Base-by-base conservation (phyloP, 2,888 invertebrate species). In the Argyresthia albistria region DNA sequence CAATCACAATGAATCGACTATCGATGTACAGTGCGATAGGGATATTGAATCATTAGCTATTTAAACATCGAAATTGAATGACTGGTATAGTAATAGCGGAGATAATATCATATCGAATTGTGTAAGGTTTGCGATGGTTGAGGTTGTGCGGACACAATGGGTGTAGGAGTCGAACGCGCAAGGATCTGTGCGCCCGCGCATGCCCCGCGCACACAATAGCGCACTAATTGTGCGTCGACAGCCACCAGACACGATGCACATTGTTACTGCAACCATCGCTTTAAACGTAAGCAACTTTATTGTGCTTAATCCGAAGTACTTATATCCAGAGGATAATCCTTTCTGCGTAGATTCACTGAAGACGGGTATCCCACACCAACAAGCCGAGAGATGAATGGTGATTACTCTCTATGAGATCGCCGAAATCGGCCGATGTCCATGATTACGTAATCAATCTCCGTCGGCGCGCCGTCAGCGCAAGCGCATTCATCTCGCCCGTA, bases 401-500 rank as follows among this genome's bases (percentile, higher is more conserved):
- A 81, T 82, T 78, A 76, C 76, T 70, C 69, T 80, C 76, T 80
- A 81, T 76, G 76, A 79, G 73, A 76, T 75, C 80, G 75, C 80
- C 79, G 62, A 84, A 83, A 80, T 78, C 72, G 73, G 60, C 69
- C 70, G 74, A 73, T 77, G 74, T 73, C 73, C 77, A 72, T 82
- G 83, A 84, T 84, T 83, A 82, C 82, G 76, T 77, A 81, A 83
- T 86, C 81, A 86, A 87, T 86, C 86, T 76, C 76, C 79, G 83
- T 82, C 82, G 69, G 64, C 63, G 63, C 69, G 25, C 75, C 72
- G 73, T 76, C 79, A 69, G 25, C 74, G 79, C 76, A 59, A 25
- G 73, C 76, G 73, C 76, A 78, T 72, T 69, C 69, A 69, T 76
- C 79, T 67, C 47, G 37, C 11, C 68, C 66, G 67, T 69, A 67